Evolutionary conservation across 2,797 vertebrate genomes (phyloP), one percentile per base, ranked within the genome.

Genomic region (Hyperoplus lanceolatus): DNA sequence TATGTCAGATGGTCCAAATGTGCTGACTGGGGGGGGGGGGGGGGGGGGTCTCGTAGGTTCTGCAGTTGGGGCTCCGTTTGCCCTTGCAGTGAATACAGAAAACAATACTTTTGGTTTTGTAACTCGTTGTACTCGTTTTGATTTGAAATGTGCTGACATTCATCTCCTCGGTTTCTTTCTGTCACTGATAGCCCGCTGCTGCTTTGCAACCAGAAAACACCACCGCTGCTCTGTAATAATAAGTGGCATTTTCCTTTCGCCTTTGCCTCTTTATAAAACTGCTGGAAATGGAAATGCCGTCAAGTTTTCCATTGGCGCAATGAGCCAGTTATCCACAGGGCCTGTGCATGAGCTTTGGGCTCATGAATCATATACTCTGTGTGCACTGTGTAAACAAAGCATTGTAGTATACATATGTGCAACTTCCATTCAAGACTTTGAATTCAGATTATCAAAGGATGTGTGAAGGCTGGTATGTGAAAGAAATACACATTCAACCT

Each of bases 271-370:
- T 65, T 57, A 21, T 75, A 75, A 80, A 76, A 49, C 54, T 72
- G 65, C 83, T 86, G 88, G 85, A 92, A 90, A 84, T 86, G 88
- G 85, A 92, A 90, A 84, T 74, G 48, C 50, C 46, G 67, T 92
- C 84, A 91, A 53, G 59, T 84, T 93, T 93, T 93, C 86, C 90
- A 6, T 60, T 64, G 64, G 81, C 46, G 18, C 77, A 70, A 8
- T 4, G 54, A 58, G 83, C 81, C 82, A 75, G 70, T 79, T 82
- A 74, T 83, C 67, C 82, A 59, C 71, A 53, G 66, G 54, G 42
- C 74, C 18, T 68, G 70, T 80, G 63, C 49, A 21, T 0, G 11
- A 77, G 73, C 73, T 73, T 49, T 36, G 65, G 51, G 51, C 84
- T 79, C 56, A 77, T 86, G 83, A 90, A 78, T 84, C 63, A 70